These are phyloP conservation scores for Lanius ludovicianus DNA, from an alignment of 2,113 vertebrate genomes.

Conservation along the genomic window DNA sequence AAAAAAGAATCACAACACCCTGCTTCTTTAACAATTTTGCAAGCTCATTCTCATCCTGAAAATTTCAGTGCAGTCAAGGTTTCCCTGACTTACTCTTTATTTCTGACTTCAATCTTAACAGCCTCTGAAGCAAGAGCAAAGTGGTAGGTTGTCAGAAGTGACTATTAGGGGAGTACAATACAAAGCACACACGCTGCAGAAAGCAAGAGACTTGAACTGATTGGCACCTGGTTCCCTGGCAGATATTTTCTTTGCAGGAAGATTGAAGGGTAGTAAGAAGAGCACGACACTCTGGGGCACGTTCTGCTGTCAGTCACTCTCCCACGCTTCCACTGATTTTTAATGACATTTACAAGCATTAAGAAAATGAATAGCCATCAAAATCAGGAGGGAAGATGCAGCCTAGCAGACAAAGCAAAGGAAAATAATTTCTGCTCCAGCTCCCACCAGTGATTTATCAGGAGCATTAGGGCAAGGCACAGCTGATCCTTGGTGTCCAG, in stretches of 20 bases:
- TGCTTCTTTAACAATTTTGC: neutral
- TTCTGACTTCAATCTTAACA: conserved; percentile 7
- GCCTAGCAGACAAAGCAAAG: neutral
- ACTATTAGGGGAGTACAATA: neutral
- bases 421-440: neutral
- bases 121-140: conserved; percentile 12
- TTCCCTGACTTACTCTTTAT: neutral
- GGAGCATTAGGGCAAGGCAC: neutral
- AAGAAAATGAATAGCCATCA: neutral
- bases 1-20: rapidly evolving
- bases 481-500: neutral
- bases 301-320: conserved; percentile 18
- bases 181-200: neutral
- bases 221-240: neutral
- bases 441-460: neutral
- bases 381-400: neutral
- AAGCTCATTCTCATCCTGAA: neutral
- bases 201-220: neutral
- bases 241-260: neutral
- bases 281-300: neutral
- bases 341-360: conserved; percentile 15
- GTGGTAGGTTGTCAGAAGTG: neutral
- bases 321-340: neutral
- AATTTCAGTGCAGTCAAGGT: neutral
- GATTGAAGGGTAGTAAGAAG: neutral